phyloP scores from a whole-genome alignment of 2,113 vertebrate species.

The Centropristis striata region DNA sequence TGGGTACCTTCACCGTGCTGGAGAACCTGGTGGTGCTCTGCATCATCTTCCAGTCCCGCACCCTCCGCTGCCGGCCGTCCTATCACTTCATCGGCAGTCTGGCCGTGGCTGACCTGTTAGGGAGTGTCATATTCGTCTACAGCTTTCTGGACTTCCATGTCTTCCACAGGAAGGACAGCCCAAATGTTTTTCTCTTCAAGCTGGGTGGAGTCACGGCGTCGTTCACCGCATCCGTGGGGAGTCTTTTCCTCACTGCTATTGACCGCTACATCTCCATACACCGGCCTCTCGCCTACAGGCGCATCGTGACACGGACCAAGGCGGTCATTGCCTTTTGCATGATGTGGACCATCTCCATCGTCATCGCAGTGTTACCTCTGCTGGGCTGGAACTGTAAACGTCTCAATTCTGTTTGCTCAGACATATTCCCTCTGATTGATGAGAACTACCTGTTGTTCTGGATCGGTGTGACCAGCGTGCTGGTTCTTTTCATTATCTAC shows the following conservation, averaged over 20 bases:
- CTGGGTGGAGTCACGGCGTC: constrained; percentile 97
- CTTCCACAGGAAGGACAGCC: constrained; percentile 97
- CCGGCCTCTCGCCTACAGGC: constrained; percentile 95
- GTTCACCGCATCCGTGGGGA: constrained; percentile 97
- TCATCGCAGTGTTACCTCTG: constrained; percentile 96
- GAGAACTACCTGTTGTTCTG: constrained; percentile 99
- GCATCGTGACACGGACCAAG: constrained; percentile 97
- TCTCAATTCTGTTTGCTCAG: constrained; percentile 95
- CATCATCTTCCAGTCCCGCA: constrained; percentile 96
- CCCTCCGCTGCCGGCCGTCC: constrained; percentile 95
- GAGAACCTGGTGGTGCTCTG: constrained; percentile 97
- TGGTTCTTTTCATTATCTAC: constrained; percentile 98
- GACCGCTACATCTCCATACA: constrained; percentile 99
- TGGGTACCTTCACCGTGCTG: constrained; percentile 97
- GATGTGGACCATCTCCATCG: constrained; percentile 98
- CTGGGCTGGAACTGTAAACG: constrained; percentile 99
- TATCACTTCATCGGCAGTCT: constrained; percentile 99
- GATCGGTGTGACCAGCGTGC: constrained; percentile 95
- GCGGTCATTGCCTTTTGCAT: constrained; percentile 97
- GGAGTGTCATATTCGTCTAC: constrained; percentile 98
- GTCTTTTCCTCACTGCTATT: constrained; percentile 98
- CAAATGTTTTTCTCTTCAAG: constrained; percentile 98
- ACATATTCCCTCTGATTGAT: constrained; percentile 98
- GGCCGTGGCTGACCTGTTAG: constrained; percentile 96
- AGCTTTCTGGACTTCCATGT: constrained; percentile 99